Evolutionary conservation across 1,140 invertebrate species (phyloP).

Genomic region (Radopholus similis): DNA sequence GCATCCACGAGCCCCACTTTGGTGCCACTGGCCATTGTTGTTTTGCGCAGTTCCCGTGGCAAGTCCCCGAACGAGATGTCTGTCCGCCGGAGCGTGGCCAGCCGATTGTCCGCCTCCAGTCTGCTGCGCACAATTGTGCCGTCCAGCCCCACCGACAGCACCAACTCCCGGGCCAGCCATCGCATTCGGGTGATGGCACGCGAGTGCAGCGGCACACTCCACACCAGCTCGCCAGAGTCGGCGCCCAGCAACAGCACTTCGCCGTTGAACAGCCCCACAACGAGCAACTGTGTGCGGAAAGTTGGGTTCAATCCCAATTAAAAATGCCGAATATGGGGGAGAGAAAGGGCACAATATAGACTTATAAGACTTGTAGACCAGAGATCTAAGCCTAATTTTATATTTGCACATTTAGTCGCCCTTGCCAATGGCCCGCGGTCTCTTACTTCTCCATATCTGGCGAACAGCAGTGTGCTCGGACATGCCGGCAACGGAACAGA

Average conservation of each 20-base stretch:
- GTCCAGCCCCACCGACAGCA: neutral
- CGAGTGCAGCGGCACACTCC: neutral
- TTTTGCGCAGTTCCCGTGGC: slow-evolving; percentile 4
- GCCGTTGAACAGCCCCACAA: slow-evolving; percentile 3
- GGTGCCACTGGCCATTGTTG: neutral
- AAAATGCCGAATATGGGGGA: neutral
- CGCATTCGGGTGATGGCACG: slow-evolving; percentile 8
- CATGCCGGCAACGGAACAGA: slow-evolving; percentile 22
- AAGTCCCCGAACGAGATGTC: slow-evolving; percentile 26
- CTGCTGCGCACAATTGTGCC: neutral
- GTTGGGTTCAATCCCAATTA: neutral
- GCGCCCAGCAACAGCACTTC: slow-evolving; percentile 2
- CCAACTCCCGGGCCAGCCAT: neutral
- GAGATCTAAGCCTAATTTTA: no score
- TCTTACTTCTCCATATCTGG: slow-evolving; percentile 29
- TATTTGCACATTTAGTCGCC: no score
- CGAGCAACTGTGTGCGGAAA: no score
- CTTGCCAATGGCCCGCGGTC: neutral
- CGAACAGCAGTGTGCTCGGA: slow-evolving; percentile 33
- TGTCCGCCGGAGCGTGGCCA: slow-evolving; percentile 19
- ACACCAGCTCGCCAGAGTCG: neutral
- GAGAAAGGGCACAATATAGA: neutral
- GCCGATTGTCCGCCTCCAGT: slow-evolving; percentile 10
- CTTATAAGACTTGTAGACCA: neutral
- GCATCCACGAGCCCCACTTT: neutral